Percentiles rank a stretch among this genome's conserved stretches.
phyloP scores from a whole-genome alignment of 2,113 vertebrate species.

The Oenanthe oenanthe region DNA sequence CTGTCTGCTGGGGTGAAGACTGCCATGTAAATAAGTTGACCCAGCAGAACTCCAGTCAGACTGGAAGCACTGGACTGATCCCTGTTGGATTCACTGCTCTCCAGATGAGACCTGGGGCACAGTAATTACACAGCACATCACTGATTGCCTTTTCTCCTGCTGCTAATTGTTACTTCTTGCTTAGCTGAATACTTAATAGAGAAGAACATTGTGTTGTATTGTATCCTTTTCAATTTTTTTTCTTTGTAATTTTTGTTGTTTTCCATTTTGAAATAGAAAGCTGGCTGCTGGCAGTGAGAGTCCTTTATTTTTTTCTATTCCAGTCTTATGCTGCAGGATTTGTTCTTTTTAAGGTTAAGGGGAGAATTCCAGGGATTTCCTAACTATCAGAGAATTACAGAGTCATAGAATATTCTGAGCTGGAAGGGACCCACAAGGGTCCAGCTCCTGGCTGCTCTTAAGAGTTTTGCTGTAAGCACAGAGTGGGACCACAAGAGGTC shows the following conservation, averaged over 20 bases:
- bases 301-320: fast-evolving
- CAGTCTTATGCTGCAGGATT: neutral
- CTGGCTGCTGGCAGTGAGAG: neutral
- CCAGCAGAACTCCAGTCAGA: neutral
- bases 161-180: neutral
- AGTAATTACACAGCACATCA: neutral
- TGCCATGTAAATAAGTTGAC: neutral
- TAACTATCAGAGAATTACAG: neutral
- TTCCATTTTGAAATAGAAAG: neutral
- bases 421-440: neutral
- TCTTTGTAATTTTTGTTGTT: neutral
- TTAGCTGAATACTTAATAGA: neutral
- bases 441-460: fast-evolving
- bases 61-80: neutral
- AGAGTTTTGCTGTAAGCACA: neutral
- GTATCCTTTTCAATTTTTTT: neutral
- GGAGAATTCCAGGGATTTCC: neutral
- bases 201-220: neutral
- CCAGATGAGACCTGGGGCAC: neutral
- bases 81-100: neutral
- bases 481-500: slow-evolving; percentile 2
- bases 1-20: neutral
- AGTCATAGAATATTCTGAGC: too few species aligned
- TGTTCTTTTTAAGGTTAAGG: neutral
- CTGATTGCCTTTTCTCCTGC: neutral